Evolutionary conservation across 2,888 invertebrate species (phyloP).

Genomic region (Copidosoma aretas): DNA sequence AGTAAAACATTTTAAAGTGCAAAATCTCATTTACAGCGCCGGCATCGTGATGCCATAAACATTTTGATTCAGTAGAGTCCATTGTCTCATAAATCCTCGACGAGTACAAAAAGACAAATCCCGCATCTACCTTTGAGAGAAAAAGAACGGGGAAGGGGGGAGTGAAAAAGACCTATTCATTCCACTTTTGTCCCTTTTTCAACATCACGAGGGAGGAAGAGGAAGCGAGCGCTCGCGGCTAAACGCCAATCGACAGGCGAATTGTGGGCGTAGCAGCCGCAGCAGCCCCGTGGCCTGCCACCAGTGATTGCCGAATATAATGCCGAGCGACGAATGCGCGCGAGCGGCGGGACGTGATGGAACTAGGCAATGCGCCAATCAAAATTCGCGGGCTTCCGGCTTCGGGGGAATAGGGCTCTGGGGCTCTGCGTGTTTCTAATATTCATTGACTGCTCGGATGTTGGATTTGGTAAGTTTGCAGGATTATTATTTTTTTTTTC

Average conservation of each 20-base stretch:
- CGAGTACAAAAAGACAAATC: too few species aligned
- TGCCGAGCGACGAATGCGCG: slow-evolving; percentile 10
- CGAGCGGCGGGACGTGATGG: slow-evolving; percentile 39
- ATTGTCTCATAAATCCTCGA: slow-evolving; percentile 8
- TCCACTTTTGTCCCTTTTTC: slow-evolving; percentile 25
- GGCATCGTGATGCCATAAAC: slow-evolving; percentile 1
- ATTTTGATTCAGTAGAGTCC: slow-evolving; percentile 5
- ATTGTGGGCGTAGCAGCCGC: slow-evolving; percentile 4
- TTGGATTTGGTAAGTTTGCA: not conserved
- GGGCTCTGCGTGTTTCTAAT: not conserved
- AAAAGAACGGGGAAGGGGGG: not conserved
- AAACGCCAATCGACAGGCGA: slow-evolving; percentile 25
- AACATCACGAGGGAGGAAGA: not conserved
- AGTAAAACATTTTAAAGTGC: too few species aligned
- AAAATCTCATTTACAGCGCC: too few species aligned
- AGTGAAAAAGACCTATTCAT: slow-evolving; percentile 9
- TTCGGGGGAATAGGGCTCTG: not conserved
- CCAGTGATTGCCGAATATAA: slow-evolving; percentile 24
- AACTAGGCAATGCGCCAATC: slow-evolving; percentile 35
- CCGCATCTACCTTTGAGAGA: not conserved
- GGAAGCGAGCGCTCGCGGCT: slow-evolving; percentile 1
- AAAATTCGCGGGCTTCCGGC: not conserved
- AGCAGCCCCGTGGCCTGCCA: not conserved
- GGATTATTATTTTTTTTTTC: not conserved
- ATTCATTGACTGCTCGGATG: not conserved